Base-by-base conservation (phyloP, 2,113 vertebrate genomes). In the Hypocryptadius cinnamomeus region DNA sequence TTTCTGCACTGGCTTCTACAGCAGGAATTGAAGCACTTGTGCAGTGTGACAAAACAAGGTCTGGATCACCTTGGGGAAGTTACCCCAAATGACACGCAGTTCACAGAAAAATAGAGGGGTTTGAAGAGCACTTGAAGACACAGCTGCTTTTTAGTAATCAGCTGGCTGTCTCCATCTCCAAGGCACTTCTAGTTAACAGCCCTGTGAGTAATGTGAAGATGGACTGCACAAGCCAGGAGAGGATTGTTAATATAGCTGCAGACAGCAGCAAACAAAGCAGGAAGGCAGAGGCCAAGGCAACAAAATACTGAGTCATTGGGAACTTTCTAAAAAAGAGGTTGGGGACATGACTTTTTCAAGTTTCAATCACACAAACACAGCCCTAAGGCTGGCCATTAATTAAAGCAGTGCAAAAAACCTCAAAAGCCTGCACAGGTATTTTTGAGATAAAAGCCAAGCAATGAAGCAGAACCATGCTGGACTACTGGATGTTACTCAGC, bases 151-250 rank as follows among this genome's bases (percentile, higher is more conserved):
- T 96, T 84, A 95, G 66, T 51, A 64, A 74, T 35, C 84, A 81
- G 59, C 82, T 74, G 92, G 82, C 28, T 81, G 79, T 53, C 84
- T 81, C 77, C 70, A 90, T 94, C 91, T 95, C 65, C 78, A 95
- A 96, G 79, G 91, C 73, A 90, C 83, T 97, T 76, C 79, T 94
- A 79, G 85, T 88, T 90, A 81, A 94, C 76, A 94, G 89, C 83
- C 72, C 77, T 70, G 59, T 35, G 80, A 96, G 68, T 64, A 90
- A 88, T 15, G 53, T 9, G 51, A 90, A 89, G 56, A 72, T 23
- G 39, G 87, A 56, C 48, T 24, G 65, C 78, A 83, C 25, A 70
- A 73, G 81, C 84, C 35, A 54, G 81, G 53, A n/a, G 56, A 78
- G 64, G 79, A 71, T 74, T 68, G 78, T 87, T 87, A 87, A 93